Evolutionary conservation across 2,888 invertebrate genomes (phyloP).

Genomic region (Drosophila merina): DNA sequence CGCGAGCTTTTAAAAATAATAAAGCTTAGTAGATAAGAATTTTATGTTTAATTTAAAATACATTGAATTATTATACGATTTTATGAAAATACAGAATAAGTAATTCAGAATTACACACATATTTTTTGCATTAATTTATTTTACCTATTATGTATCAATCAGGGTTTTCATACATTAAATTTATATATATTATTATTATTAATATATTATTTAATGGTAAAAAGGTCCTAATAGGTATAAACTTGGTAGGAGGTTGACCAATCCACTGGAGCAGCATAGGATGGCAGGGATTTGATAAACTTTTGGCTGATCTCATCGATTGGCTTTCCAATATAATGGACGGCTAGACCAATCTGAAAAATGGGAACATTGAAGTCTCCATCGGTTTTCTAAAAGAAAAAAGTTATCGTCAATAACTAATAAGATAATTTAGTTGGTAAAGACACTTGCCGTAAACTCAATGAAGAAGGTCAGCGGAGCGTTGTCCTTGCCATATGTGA

Average conservation of each 20-base stretch:
- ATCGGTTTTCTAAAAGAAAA: constrained; percentile 46
- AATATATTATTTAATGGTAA: too few species aligned
- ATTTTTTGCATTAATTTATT: too few species aligned
- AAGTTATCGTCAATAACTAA: neutral
- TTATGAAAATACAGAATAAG: too few species aligned
- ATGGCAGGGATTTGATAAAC: constrained; percentile 84
- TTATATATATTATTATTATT: too few species aligned
- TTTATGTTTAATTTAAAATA: too few species aligned
- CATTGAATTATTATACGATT: neutral
- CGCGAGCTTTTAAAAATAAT: neutral
- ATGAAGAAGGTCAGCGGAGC: constrained; percentile 70
- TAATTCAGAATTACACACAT: too few species aligned
- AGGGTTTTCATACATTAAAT: neutral
- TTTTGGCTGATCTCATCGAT: constrained; percentile 79
- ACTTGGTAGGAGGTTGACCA: constrained; percentile 82
- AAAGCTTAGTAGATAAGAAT: neutral
- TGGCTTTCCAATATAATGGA: constrained; percentile 84
- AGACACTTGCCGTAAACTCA: constrained; percentile 57
- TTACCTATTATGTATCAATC: neutral
- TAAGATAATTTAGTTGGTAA: neutral
- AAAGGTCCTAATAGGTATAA: neutral
- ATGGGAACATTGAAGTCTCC: constrained; percentile 57
- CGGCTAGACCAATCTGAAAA: constrained; percentile 84
- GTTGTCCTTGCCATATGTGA: constrained; percentile 65
- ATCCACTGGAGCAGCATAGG: constrained; percentile 84